Evolutionary conservation across 2,113 vertebrate species (phyloP).

Genomic region (Pholis gunnellus): DNA sequence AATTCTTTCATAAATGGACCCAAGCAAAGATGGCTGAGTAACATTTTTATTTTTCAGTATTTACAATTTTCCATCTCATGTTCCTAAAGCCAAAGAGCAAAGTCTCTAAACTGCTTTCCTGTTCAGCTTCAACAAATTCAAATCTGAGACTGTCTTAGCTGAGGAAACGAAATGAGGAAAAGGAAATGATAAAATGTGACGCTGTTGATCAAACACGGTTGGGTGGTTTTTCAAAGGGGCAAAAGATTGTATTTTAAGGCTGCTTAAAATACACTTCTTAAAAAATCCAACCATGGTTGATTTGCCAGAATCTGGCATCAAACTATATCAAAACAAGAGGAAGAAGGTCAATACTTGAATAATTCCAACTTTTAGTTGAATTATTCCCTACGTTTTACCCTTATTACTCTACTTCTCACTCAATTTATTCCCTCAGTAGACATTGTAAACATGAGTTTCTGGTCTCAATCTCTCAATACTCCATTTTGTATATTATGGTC

Average conservation of each 20-base stretch:
- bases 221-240: not conserved
- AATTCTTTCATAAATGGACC: not conserved
- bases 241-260: not conserved
- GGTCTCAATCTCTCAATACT: too few species aligned
- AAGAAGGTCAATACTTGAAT: too few species aligned
- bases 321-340: too few species aligned
- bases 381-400: too few species aligned
- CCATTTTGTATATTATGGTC: too few species aligned
- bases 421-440: too few species aligned
- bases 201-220: not conserved
- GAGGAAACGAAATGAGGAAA: not conserved
- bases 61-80: not conserved
- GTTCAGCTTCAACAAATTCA: not conserved
- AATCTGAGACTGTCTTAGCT: not conserved
- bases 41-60: not conserved
- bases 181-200: constrained; percentile 4
- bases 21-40: not conserved
- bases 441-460: too few species aligned
- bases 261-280: too few species aligned
- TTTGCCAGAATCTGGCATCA: too few species aligned
- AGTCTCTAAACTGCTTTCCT: not conserved
- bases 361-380: too few species aligned
- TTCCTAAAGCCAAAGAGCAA: not conserved
- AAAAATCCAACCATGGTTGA: too few species aligned
- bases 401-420: too few species aligned